Base-by-base conservation (phyloP, 2,888 invertebrate species). In the Cancer borealis region DNA sequence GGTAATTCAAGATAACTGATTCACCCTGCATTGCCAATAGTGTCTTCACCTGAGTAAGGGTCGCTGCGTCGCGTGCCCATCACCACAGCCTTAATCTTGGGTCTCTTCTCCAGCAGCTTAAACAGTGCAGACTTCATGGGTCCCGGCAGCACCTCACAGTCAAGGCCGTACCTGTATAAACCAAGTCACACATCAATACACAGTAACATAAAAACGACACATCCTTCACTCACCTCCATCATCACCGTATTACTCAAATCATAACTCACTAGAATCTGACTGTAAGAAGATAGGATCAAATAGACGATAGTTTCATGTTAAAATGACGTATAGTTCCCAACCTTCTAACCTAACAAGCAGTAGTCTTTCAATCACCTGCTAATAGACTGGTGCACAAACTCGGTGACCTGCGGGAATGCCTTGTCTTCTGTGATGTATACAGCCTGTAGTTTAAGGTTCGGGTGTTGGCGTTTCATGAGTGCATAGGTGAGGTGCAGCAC, bases 1-100 rank as follows among this genome's bases (percentile, higher is more conserved):
- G 8, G 54, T 1, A 54, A 54, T 3, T 54, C 14, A 12, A 54
- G 8, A 3, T 3, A 14, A 54, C 0, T 14, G 26, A 26, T 73
- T 73, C 73, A 26, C 4, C 10, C 0, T 0, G 3, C 6, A 0
- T 3, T 73, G 26, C 5, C 26, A n/a, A 2, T 5, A 8, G n/a
- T 17, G 0, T 0, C n/a, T 94, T 49, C 87, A 96, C 96, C 97
- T 92, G 98, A 98, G 96, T 97, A 98, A 0, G 99, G 99, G 97
- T 99, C 99, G 0, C 98, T 98, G 92, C 97, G 97, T 95, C 99
- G 97, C 5, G 98, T 98, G 12, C 99, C 99, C 98, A 99, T 98
- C 6, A 99, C 97, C 93, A 98, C 98, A 0, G 98, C 99, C 96
- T 98, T 98, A 49, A 99, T 97, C 91, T 97, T 96, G 0, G 97